Evolutionary conservation across 2,113 vertebrate genomes (phyloP).

Genomic region (Platysternon megacephalum): DNA sequence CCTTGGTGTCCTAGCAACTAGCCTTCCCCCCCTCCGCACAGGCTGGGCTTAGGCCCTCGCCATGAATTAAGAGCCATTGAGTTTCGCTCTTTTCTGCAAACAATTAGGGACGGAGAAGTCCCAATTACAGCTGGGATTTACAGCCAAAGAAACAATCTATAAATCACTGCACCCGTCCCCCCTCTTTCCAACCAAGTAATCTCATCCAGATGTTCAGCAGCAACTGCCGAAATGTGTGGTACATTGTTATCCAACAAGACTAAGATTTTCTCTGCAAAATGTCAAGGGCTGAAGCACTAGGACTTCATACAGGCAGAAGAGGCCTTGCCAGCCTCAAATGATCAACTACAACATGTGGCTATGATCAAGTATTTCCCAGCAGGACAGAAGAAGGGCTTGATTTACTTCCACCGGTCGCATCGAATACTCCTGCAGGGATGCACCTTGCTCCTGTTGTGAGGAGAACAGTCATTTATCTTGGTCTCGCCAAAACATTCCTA

Average conservation of each 20-base stretch:
- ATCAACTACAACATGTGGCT: not conserved
- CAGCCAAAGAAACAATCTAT: conserved; percentile 77
- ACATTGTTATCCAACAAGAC: conserved; percentile 57
- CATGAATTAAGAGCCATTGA: conserved; percentile 62
- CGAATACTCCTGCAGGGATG: not conserved
- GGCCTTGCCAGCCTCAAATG: not conserved
- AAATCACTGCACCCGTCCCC: conserved; percentile 71
- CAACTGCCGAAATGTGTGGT: conserved; percentile 74
- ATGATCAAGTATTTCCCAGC: not conserved
- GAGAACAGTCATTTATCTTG: not conserved
- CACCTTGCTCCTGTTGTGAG: not conserved
- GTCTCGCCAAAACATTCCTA: not conserved
- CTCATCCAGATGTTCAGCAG: conserved; percentile 80
- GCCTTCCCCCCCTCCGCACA: not conserved
- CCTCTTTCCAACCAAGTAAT: conserved; percentile 76
- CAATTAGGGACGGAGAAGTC: conserved; percentile 79
- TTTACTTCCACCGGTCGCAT: not conserved
- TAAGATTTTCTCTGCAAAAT: conserved; percentile 59
- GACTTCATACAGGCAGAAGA: conserved; percentile 44
- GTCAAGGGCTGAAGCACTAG: conserved; percentile 19
- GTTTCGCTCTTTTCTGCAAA: conserved; percentile 65
- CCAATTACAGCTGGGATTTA: conserved; percentile 82
- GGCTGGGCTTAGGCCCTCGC: conserved; percentile 11
- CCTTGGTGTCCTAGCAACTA: conserved; percentile 46
- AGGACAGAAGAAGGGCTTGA: not conserved